These are phyloP conservation scores for Epistrophella euchroma DNA, from an alignment of 2,888 invertebrate genomes.

Conservation along the genomic window DNA sequence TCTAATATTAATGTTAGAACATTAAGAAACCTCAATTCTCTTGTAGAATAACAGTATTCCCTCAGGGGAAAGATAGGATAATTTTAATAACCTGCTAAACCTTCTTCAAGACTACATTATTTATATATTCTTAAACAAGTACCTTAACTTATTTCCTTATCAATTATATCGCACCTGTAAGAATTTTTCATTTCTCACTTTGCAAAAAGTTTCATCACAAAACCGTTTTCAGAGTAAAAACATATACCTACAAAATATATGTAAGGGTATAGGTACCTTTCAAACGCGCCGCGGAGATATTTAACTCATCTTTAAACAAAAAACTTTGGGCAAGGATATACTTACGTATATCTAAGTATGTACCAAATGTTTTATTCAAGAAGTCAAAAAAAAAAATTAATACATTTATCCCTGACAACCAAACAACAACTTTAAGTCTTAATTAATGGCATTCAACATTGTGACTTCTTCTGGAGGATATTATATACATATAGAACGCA, in stretches of 20 bases:
- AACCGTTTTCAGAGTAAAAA: not conserved
- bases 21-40: not conserved
- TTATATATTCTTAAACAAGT: not conserved
- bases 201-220: not conserved
- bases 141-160: not conserved
- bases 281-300: not conserved
- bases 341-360: not conserved
- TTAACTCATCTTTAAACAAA: not conserved
- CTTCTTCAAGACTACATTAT: not conserved
- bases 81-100: conserved; percentile 21
- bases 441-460: conserved; percentile 36
- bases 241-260: not conserved
- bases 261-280: too few relatives aligned
- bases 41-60: not conserved
- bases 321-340: too few relatives aligned
- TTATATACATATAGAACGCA: not conserved
- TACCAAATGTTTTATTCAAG: conserved; percentile 3
- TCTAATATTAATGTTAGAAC: not conserved
- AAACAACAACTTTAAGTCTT: conserved; percentile 34
- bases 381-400: conserved; percentile 31
- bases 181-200: not conserved
- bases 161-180: conserved; percentile 3
- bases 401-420: conserved; percentile 45
- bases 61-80: not conserved
- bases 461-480: too few relatives aligned